phyloP scores from a whole-genome alignment of 2,113 vertebrate species.

The Labeo catla region DNA sequence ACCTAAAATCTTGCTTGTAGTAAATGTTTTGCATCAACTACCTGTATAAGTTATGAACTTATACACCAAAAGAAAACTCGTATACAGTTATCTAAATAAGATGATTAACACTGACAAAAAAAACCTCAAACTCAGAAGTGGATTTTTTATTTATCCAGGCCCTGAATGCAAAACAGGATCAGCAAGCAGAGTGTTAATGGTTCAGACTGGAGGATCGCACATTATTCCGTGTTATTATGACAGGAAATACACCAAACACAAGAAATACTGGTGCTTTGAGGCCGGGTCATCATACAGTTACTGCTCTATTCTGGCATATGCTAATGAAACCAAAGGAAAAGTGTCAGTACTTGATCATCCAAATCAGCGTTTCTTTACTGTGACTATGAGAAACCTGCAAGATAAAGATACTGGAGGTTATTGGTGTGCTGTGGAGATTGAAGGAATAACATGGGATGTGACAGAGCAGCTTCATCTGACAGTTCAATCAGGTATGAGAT shows the following conservation, averaged over 20 bases:
- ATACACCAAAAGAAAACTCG: no score
- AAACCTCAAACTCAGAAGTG: no score
- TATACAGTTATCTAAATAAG: no score
- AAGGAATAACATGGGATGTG: background rate
- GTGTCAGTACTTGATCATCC: constrained; percentile 39
- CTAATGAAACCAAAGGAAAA: background rate
- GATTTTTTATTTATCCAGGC: no score
- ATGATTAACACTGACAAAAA: no score
- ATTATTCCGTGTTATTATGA: constrained; percentile 49
- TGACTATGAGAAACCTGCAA: constrained; percentile 44
- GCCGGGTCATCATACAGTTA: background rate
- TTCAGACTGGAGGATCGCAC: constrained; percentile 29
- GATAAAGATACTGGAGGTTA: background rate
- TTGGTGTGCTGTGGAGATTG: constrained; percentile 24
- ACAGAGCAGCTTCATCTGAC: background rate
- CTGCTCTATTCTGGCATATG: constrained; percentile 7
- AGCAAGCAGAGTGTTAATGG: background rate
- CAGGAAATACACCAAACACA: background rate
- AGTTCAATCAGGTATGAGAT: constrained; percentile 9
- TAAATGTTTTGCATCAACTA: no score
- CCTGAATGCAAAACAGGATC: background rate
- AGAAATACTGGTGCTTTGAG: constrained; percentile 48
- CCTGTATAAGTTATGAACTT: no score
- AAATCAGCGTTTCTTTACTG: constrained; percentile 44
- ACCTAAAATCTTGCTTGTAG: no score